A percentile compares a stretch with the other conserved stretches of the same genome.
Conservation (phyloP, 1,140 invertebrate species). For the Temnothorax longispinosus region DNA sequence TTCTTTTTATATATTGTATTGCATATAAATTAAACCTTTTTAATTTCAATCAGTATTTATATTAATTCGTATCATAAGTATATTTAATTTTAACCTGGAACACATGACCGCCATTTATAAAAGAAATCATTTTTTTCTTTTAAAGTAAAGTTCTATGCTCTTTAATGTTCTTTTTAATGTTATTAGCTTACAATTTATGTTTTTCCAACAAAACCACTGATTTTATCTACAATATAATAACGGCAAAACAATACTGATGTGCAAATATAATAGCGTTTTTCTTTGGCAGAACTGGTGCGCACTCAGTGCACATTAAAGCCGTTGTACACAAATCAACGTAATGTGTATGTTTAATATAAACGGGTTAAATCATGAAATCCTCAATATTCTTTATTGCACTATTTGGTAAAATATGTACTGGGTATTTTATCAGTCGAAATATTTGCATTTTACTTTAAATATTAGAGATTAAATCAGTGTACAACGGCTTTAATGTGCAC, state of each 20-base stretch:
- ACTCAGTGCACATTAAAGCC: no score
- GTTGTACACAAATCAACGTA: no score
- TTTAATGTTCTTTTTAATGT: background rate
- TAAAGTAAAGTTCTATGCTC: background rate
- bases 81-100: background rate
- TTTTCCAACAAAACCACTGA: background rate
- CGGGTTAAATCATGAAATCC: no score
- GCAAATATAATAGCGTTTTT: no score
- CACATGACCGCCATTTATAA: background rate
- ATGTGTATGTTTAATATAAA: no score
- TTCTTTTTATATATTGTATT: background rate
- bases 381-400: no score
- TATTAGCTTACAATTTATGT: background rate
- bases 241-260: background rate
- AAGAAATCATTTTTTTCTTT: background rate
- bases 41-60: background rate
- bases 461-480: no score
- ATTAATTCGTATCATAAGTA: background rate
- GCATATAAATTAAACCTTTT: background rate
- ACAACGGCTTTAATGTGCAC: no score
- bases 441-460: no score
- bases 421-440: no score
- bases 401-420: no score
- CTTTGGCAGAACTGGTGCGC: no score
- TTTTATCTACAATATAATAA: background rate